A percentile compares a stretch with the other conserved stretches of the same genome.
Evolutionary conservation across 2,797 vertebrate genomes (phyloP).

Genomic region (Huso huso): DNA sequence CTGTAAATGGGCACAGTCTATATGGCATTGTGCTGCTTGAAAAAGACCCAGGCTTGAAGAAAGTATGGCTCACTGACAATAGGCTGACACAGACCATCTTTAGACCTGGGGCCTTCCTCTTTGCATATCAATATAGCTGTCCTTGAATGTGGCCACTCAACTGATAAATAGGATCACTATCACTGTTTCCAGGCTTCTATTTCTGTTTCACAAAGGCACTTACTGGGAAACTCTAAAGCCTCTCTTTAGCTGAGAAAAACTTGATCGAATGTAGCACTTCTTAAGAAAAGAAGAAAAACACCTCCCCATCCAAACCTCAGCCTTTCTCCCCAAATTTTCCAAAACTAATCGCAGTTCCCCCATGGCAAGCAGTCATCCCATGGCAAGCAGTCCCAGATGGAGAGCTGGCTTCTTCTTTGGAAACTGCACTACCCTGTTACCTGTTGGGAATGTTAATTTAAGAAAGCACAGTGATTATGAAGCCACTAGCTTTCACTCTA

Average conservation of each 20-base stretch:
- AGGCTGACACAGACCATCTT: slow-evolving; percentile 36
- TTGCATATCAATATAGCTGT: slow-evolving; percentile 75
- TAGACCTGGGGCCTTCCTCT: slow-evolving; percentile 50
- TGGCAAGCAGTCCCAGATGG: no score
- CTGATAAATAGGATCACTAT: slow-evolving; percentile 75
- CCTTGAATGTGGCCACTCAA: slow-evolving; percentile 73
- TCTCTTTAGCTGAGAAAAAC: slow-evolving; percentile 27
- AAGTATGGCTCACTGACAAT: slow-evolving; percentile 53
- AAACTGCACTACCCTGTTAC: no score
- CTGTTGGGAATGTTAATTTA: no score
- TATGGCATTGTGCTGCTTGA: slow-evolving; percentile 49
- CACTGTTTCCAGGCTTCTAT: slow-evolving; percentile 56
- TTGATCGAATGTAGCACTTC: slow-evolving; percentile 36
- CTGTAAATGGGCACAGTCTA: slow-evolving; percentile 49
- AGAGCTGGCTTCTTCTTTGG: no score
- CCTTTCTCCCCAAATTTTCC: background rate
- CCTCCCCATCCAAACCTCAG: background rate
- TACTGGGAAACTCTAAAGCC: slow-evolving; percentile 57
- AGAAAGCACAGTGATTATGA: no score
- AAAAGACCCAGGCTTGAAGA: slow-evolving; percentile 39
- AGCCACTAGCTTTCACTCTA: no score
- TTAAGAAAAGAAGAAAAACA: slow-evolving; percentile 5
- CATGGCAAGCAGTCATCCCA: no score
- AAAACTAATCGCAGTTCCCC: no score
- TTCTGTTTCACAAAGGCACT: slow-evolving; percentile 59